Base-by-base conservation (phyloP, 2,888 invertebrate species). In the Euzophera pinguis region DNA sequence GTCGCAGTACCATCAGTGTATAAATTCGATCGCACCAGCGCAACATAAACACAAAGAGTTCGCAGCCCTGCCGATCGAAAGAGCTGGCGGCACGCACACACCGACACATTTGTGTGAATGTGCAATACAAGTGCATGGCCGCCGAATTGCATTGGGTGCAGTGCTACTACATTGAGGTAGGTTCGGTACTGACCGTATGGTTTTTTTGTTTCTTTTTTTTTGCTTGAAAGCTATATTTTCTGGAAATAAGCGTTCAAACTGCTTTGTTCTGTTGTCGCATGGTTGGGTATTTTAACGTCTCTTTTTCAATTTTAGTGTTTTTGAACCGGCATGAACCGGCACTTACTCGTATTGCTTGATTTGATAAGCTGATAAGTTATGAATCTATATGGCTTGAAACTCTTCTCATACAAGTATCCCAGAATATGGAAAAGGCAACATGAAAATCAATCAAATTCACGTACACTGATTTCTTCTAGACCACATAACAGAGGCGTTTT, bases 11-110 rank as follows among this genome's bases (percentile, higher is more conserved):
- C 22, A 22, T 22, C 22, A 22, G 22, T 16, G 14, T 45, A 16
- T 13, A 45, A 45, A 32, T 45, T 45, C 45, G 29, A 45, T 32
- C 14, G 3, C 1, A 45, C 45, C 45, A 45, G 32, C 1, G n/a
- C 32, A 3, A 45, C 32, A 32, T 45, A 32, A 32, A 45, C 45
- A 45, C 45, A 45, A 45, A 45, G 37, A 48, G 47, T 10, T 41
- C 39, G 1, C 35, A n/a, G 35, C 38, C 29, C 27, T 29, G 29
- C 29, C 49, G 49, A 50, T 50, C 49, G 49, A 50, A 50, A 16
- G 49, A 50, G 39, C 49, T 29, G 27, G 29, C 49, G 39, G 37
- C 29, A 22, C 29, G 16, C 38, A 41, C 49, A 50, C 41, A 32
- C 16, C 14, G 32, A 38, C 22, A 22, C 48, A 38, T 6, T 47